phyloP scores from a whole-genome alignment of 2,888 invertebrate genomes.

The Aphidoletes aphidimyza region DNA sequence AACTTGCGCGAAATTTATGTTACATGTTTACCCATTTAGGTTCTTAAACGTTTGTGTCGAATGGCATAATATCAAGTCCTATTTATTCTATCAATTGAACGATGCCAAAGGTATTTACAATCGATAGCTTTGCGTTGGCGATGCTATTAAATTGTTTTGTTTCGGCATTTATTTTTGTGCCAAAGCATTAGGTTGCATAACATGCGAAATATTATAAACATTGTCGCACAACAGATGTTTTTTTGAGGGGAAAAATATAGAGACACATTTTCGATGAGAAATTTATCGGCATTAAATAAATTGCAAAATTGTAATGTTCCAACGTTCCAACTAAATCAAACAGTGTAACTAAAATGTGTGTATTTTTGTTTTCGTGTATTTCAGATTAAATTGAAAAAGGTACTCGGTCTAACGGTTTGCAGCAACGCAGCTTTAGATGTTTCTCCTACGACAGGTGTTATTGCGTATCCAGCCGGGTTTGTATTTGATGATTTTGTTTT shows the following conservation, averaged over 20 bases:
- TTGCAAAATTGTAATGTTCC: no score
- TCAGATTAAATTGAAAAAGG: constrained; percentile 94
- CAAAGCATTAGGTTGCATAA: not conserved
- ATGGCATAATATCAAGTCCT: not conserved
- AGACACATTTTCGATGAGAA: not conserved
- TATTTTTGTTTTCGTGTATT: no score
- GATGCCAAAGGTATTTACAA: not conserved
- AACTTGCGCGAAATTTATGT: not conserved
- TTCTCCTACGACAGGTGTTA: constrained; percentile 85
- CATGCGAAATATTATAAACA: not conserved
- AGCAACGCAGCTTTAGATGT: constrained; percentile 92
- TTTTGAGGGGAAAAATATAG: not conserved
- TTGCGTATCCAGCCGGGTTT: constrained; percentile 98
- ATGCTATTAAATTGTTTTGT: not conserved
- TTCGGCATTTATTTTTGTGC: not conserved
- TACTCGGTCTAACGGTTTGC: constrained; percentile 93
- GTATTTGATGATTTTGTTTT: constrained; percentile 64
- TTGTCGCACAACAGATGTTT: not conserved
- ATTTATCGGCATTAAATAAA: no score
- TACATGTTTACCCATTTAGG: not conserved
- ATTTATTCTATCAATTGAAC: not conserved
- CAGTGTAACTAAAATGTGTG: no score
- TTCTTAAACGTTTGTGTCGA: not conserved
- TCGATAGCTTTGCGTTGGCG: not conserved
- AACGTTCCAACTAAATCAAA: no score